Conservation (phyloP, 1,140 invertebrate genomes). For the Heliothis subflexa region DNA sequence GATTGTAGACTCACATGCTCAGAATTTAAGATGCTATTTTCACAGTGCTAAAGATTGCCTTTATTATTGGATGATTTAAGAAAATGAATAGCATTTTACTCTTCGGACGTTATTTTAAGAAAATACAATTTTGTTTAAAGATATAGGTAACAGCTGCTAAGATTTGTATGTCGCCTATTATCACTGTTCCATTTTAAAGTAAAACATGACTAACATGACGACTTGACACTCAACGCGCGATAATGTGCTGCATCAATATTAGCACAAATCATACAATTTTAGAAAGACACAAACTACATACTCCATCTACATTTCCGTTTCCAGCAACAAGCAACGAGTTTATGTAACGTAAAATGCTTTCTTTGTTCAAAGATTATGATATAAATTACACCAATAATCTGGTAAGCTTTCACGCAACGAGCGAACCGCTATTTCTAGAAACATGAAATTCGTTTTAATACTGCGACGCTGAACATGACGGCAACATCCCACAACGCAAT, state of each 20-base stretch:
- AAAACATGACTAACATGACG: conserved; percentile 45
- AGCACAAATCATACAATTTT: conserved; percentile 54
- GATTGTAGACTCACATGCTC: neutral
- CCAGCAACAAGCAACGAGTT: conserved; percentile 2
- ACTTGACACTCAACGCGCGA: conserved; percentile 54
- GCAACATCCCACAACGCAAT: conserved; percentile 37
- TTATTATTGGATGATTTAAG: neutral
- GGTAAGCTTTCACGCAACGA: neutral
- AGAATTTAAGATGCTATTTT: neutral
- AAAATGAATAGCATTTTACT: neutral
- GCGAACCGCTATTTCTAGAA: conserved; percentile 19
- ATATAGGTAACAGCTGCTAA: neutral
- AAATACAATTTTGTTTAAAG: neutral
- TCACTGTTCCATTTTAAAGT: conserved; percentile 49
- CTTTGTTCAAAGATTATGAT: conserved; percentile 23
- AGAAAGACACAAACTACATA: conserved; percentile 51
- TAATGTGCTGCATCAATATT: conserved; percentile 67
- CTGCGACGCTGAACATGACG: conserved; percentile 29
- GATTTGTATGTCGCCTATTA: conserved; percentile 35
- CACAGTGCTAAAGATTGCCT: neutral
- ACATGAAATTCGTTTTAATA: conserved; percentile 38
- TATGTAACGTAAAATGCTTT: conserved; percentile 7
- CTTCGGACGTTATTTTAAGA: neutral
- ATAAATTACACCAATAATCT: conserved; percentile 26
- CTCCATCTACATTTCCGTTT: neutral